These are phyloP conservation scores for Nymphalis io DNA, from an alignment of 1,140 invertebrate species.

Conservation along the genomic window DNA sequence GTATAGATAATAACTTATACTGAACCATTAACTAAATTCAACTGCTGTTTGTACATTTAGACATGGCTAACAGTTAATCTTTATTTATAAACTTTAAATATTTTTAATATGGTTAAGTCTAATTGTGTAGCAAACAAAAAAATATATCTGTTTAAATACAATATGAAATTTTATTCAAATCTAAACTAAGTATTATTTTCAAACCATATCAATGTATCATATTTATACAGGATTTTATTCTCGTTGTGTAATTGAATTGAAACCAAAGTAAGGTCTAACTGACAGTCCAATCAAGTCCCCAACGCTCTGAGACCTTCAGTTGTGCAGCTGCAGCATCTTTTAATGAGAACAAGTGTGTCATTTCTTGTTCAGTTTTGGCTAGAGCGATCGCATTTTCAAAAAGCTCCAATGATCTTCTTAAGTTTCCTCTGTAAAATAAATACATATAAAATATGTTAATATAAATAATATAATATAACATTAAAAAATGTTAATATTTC, in stretches of 20 bases:
- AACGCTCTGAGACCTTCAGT: constrained; percentile 87
- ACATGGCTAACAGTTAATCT: background rate
- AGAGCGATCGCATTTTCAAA: constrained; percentile 95
- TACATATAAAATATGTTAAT: no score
- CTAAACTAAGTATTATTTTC: constrained; percentile 16
- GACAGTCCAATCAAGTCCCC: constrained; percentile 84
- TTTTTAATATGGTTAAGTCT: background rate
- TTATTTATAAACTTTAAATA: background rate
- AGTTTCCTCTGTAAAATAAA: constrained; percentile 86
- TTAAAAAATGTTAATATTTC: background rate
- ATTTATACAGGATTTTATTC: constrained; percentile 54
- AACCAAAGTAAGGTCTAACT: constrained; percentile 57
- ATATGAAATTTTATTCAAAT: constrained; percentile 4
- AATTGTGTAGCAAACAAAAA: background rate
- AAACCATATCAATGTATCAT: constrained; percentile 40
- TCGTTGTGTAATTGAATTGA: constrained; percentile 45
- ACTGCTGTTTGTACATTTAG: constrained; percentile 6
- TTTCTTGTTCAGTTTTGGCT: constrained; percentile 91
- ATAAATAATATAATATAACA: background rate
- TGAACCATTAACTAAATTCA: background rate
- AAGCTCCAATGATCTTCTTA: constrained; percentile 89
- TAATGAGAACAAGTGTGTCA: constrained; percentile 93
- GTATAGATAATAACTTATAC: background rate
- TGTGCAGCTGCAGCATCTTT: constrained; percentile 94
- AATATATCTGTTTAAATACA: background rate